Evolutionary conservation across 1,140 invertebrate species (phyloP).

Genomic region (Lysiphlebus fabarum): DNA sequence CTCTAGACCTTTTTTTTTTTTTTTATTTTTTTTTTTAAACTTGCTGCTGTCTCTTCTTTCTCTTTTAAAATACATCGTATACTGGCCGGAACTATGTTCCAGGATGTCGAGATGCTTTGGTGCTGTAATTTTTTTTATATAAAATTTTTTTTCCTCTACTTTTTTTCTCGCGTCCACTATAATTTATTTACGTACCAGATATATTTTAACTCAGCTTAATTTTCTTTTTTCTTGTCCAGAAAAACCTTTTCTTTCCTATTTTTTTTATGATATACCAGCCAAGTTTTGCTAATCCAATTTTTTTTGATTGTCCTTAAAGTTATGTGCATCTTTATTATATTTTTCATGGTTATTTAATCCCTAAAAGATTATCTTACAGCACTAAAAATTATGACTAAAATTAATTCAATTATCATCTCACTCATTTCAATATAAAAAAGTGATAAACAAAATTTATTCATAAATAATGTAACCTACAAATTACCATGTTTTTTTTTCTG

Average conservation of each 20-base stretch:
- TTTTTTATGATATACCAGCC: no score
- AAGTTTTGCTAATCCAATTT: not conserved
- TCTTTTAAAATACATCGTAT: conserved; percentile 15
- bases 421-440: not conserved
- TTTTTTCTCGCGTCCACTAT: conserved; percentile 21
- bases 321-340: not conserved
- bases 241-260: conserved; percentile 11
- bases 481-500: no score
- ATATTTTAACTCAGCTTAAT: conserved; percentile 28
- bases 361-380: no score
- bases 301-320: not conserved
- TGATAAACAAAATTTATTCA: no score
- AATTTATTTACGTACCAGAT: conserved; percentile 30
- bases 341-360: conserved; percentile 7
- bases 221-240: conserved; percentile 23
- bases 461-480: no score
- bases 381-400: not conserved
- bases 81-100: conserved; percentile 26
- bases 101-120: conserved; percentile 26
- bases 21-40: no score
- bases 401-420: not conserved
- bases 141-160: conserved; percentile 12
- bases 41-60: not conserved
- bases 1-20: not conserved
- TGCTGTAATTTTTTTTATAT: conserved; percentile 7